Evolutionary conservation across 2,113 vertebrate genomes (phyloP), one percentile per base, ranked within the genome.

Genomic region (Pomatorhinus ruficollis): DNA sequence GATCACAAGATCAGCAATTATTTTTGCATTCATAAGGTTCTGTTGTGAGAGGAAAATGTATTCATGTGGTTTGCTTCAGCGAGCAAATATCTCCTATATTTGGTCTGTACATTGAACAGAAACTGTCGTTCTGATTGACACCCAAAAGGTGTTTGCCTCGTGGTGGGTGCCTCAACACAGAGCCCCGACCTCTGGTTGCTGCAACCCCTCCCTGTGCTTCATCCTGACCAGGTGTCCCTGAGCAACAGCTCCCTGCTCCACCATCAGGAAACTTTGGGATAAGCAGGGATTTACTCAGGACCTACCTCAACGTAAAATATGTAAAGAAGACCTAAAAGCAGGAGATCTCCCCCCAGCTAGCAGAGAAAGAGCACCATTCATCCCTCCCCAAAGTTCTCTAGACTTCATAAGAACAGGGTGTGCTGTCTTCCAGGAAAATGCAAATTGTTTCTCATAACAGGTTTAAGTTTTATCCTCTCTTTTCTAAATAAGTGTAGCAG

Each of bases 1-100:
- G 2, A 91, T 89, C 45, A 75, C 88, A 84, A 75, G 68, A 18
- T 82, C 93, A 95, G 95, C 94, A 90, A 83, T 65, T 93, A 90
- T 87, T 93, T 92, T 69, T 81, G 68, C 61, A 50, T 92, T 86
- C 79, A 68, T 56, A 40, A 68, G 12, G n/a, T 64, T 83, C 79
- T 83, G 68, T 49, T 90, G 72, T 6, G 77, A 91, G 75, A 91
- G 13, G 49, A 60, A 78, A 81, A 69, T 37, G 15, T 10, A 44
- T 81, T 56, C 53, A 60, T 11, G n/a, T 6, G 3, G 20, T 57
- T 89, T 90, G 33, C 76, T 88, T 86, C 42, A 56, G 83, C 1
- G 3, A 72, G 44, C 52, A 40, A 13, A 57, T 22, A 8, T 16
- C 56, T 93, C 60, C 68, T 52, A n/a, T 39, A 4, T 35, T 93